These are phyloP conservation scores for Drosophila tanythrix DNA, from an alignment of 2,888 invertebrate species.

Conservation along the genomic window DNA sequence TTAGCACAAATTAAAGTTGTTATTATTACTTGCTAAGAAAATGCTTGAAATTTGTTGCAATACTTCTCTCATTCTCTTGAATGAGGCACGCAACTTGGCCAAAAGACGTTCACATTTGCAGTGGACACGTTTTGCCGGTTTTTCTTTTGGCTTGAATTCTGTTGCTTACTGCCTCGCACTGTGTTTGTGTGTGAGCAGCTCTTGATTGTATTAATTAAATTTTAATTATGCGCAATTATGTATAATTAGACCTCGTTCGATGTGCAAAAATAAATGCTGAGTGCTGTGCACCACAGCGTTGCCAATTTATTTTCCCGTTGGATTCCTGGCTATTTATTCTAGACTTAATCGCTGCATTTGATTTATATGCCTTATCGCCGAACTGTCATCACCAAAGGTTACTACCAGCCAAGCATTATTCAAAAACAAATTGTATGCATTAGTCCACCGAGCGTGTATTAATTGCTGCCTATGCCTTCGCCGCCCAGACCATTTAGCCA, in stretches of 20 bases:
- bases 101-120: slow-evolving; percentile 44
- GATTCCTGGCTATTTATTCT: neutral
- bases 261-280: slow-evolving; percentile 54
- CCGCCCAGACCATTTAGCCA: slow-evolving; percentile 9
- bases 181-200: slow-evolving; percentile 45
- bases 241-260: slow-evolving; percentile 65
- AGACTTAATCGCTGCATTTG: slow-evolving; percentile 40
- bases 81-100: slow-evolving; percentile 66
- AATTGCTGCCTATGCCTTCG: slow-evolving; percentile 28
- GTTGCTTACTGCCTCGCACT: slow-evolving; percentile 10
- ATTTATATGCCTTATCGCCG: slow-evolving; percentile 51
- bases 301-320: slow-evolving; percentile 57
- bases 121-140: slow-evolving; percentile 79
- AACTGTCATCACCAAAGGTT: slow-evolving; percentile 50
- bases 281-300: slow-evolving; percentile 53
- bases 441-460: slow-evolving; percentile 38
- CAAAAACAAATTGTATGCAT: slow-evolving; percentile 61
- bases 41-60: slow-evolving; percentile 48
- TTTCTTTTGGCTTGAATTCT: slow-evolving; percentile 41
- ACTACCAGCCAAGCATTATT: slow-evolving; percentile 20
- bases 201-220: slow-evolving; percentile 79
- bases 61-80: slow-evolving; percentile 32
- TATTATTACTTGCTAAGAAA: slow-evolving; percentile 34
- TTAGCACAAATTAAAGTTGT: slow-evolving; percentile 69
- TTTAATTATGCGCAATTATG: slow-evolving; percentile 74